Evolutionary conservation across 2,113 vertebrate genomes (phyloP).

Genomic region (Martes martes): DNA sequence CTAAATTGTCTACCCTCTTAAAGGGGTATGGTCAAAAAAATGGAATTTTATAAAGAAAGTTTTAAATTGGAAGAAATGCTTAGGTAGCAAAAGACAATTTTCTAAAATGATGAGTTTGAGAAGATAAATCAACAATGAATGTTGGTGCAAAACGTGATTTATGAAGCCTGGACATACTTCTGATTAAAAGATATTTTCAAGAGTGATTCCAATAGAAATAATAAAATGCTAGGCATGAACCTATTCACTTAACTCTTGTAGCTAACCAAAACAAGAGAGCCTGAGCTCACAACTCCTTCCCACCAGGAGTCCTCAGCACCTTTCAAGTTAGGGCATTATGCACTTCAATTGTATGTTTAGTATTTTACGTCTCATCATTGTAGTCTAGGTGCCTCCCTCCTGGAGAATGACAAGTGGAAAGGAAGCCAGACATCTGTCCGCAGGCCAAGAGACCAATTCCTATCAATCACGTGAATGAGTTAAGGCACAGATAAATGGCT

Average conservation of each 20-base stretch:
- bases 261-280: not conserved
- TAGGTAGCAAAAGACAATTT: slow-evolving; percentile 66
- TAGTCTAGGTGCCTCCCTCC: not conserved
- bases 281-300: not conserved
- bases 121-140: slow-evolving; percentile 51
- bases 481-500: not conserved
- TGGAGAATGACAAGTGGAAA: not conserved
- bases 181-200: slow-evolving; percentile 57
- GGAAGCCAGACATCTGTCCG: not conserved
- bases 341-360: not conserved
- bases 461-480: not conserved
- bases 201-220: slow-evolving; percentile 21
- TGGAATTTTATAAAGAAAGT: slow-evolving; percentile 45
- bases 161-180: slow-evolving; percentile 33
- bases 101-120: slow-evolving; percentile 63
- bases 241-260: not conserved
- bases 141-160: slow-evolving; percentile 51
- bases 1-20: slow-evolving; percentile 1
- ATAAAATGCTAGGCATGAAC: not conserved
- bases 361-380: not conserved
- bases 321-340: not conserved
- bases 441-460: not conserved
- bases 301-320: no score
- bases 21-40: not conserved
- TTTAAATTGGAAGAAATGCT: slow-evolving; percentile 36